These are phyloP conservation scores for Trachemys scripta DNA, from an alignment of 2,113 vertebrate genomes.

Conservation along the genomic window DNA sequence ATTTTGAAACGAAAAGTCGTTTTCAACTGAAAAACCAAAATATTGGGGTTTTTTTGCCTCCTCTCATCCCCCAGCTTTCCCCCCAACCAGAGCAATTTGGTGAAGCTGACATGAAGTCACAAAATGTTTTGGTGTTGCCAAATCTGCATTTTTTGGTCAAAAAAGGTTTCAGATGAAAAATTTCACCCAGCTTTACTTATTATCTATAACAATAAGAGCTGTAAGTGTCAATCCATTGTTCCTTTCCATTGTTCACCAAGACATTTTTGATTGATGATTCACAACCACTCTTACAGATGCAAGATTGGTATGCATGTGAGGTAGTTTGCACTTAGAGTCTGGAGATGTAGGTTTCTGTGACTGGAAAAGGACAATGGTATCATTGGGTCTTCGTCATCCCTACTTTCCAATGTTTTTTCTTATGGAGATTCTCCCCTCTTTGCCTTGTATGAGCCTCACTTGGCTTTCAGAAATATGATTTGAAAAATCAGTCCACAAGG, in stretches of 20 bases:
- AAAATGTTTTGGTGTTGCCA: too few species aligned
- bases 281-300: too few species aligned
- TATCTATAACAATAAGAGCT: not conserved
- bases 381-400: not conserved
- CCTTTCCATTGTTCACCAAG: not conserved
- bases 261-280: not conserved
- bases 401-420: not conserved
- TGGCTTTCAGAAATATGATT: not conserved
- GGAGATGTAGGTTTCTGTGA: not conserved
- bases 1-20: too few species aligned
- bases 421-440: not conserved
- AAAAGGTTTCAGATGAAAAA: not conserved
- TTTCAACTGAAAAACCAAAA: too few species aligned
- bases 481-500: not conserved
- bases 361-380: not conserved
- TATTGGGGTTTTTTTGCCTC: too few species aligned
- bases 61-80: too few species aligned
- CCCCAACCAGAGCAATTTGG: too few species aligned
- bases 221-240: not conserved
- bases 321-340: not conserved
- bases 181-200: not conserved
- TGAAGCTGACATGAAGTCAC: too few species aligned
- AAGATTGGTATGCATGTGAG: fast-evolving
- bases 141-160: too few species aligned
- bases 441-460: not conserved